Evolutionary conservation across 2,113 vertebrate genomes (phyloP).

Genomic region (Sinocyclocheilus anophthalmus): DNA sequence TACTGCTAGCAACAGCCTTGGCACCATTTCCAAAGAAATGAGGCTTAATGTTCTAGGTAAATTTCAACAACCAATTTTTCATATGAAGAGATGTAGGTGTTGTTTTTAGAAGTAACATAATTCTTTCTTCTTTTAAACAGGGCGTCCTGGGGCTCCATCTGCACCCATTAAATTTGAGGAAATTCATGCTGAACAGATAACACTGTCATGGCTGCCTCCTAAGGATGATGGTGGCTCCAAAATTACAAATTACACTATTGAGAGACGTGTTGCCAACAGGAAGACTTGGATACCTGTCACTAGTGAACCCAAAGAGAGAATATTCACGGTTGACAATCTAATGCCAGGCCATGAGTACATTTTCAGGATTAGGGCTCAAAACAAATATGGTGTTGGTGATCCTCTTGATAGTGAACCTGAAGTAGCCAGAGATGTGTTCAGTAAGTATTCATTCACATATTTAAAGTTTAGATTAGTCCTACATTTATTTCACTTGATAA

Average conservation of each 20-base stretch:
- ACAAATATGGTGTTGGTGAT: slow-evolving; percentile 93
- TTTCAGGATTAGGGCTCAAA: slow-evolving; percentile 96
- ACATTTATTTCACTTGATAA: not conserved
- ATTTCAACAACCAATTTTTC: not conserved
- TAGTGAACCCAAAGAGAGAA: slow-evolving; percentile 89
- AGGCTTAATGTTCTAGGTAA: slow-evolving; percentile 95
- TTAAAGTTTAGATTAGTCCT: slow-evolving; percentile 33
- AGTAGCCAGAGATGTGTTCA: slow-evolving; percentile 87
- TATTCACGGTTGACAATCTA: slow-evolving; percentile 89
- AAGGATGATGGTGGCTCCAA: slow-evolving; percentile 94
- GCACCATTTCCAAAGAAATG: slow-evolving; percentile 92
- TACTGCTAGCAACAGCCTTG: slow-evolving; percentile 89
- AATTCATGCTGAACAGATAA: slow-evolving; percentile 88
- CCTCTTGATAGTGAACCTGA: slow-evolving; percentile 95
- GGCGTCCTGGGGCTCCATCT: slow-evolving; percentile 91
- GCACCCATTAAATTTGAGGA: slow-evolving; percentile 98
- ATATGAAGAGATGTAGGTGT: slow-evolving; percentile 10
- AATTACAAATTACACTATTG: slow-evolving; percentile 97
- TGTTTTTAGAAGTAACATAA: not conserved
- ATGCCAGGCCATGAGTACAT: slow-evolving; percentile 94
- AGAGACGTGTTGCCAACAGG: slow-evolving; percentile 89
- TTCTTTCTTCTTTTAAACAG: slow-evolving; percentile 67
- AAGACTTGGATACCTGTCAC: slow-evolving; percentile 90
- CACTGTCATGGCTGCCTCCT: slow-evolving; percentile 94
- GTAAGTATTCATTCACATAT: slow-evolving; percentile 75